Evolutionary conservation across 92 coral and sea anemone species (phyloP).

Genomic region (Zoanthus sansibaricus): DNA sequence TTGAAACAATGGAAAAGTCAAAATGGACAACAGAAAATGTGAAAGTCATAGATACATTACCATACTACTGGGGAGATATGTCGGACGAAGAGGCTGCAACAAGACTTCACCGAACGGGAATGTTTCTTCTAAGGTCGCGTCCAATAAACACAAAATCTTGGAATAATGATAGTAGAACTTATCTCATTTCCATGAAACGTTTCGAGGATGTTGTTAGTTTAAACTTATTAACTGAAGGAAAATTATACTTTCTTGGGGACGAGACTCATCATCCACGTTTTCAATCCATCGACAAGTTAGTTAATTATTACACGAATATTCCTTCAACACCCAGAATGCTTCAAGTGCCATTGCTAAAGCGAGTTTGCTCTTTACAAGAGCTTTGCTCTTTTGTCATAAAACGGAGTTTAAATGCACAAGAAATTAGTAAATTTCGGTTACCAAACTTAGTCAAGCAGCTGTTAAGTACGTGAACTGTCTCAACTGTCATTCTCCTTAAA

Average conservation of each 20-base stretch:
- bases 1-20: neutral
- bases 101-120: conserved; percentile 24
- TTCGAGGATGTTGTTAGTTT: conserved; percentile 6
- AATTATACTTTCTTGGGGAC: neutral
- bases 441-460: neutral
- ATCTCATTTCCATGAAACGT: conserved; percentile 26
- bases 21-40: neutral
- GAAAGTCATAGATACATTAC: neutral
- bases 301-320: neutral
- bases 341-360: conserved; percentile 16
- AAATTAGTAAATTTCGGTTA: neutral
- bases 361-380: conserved; percentile 19
- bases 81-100: neutral
- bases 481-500: too few relatives aligned
- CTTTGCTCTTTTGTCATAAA: neutral
- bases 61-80: conserved; percentile 36
- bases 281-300: neutral
- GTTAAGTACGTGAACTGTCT: neutral
- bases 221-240: neutral
- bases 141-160: neutral
- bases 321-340: conserved; percentile 12
- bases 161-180: neutral
- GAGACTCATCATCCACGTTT: conserved; percentile 37
- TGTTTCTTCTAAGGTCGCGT: neutral
- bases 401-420: neutral